Base-by-base conservation (phyloP, 92 coral and sea anemone genomes). In the Scolanthus callimorphus region DNA sequence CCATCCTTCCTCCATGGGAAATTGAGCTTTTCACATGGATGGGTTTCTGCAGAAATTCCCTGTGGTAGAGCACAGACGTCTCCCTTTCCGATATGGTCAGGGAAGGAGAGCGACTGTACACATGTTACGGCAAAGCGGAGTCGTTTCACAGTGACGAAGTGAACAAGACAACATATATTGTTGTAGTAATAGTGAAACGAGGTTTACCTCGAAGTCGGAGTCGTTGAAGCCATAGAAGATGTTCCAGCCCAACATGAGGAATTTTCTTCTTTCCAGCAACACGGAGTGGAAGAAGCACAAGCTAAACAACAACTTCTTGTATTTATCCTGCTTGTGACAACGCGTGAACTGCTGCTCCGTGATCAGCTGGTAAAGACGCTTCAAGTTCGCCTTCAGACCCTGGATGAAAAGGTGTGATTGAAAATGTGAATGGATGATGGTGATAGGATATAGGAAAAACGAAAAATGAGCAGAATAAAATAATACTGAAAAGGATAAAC, bases 341-440 rank as follows among this genome's bases (percentile, higher is more conserved):
- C 98, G 94, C 10, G 59, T 41, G 67, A 92, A 92, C 74, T 92
- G 98, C 41, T 92, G 96, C 1, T 92, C 98, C 2, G 98, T 92
- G 64, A 92, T 77, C 79, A 92, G 83, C 71, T 92, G 98, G 71
- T 92, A 92, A 15, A 92, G 80, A 27, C 98, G 96, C 77, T 92
- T 92, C 98, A 92, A 84, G 85, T 92, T 92, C 22, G 98, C 96
- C 58, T 92, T 92, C 38, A 92, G 74, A 25, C 98, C 98, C 98
- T 92, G 62, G 0, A 28, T 20, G 51, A 27, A 29, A 43, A 53
- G 25, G n/a, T n/a, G n/a, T n/a, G n/a, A n/a, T n/a, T n/a, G n/a
- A n/a, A n/a, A n/a, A n/a, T n/a, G n/a, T n/a, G n/a, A n/a, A n/a
- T n/a, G n/a, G n/a, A n/a, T n/a, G n/a, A n/a, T n/a, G n/a, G n/a